Evolutionary conservation across 2,888 invertebrate species (phyloP).

Genomic region (Bedellia somnulentella): DNA sequence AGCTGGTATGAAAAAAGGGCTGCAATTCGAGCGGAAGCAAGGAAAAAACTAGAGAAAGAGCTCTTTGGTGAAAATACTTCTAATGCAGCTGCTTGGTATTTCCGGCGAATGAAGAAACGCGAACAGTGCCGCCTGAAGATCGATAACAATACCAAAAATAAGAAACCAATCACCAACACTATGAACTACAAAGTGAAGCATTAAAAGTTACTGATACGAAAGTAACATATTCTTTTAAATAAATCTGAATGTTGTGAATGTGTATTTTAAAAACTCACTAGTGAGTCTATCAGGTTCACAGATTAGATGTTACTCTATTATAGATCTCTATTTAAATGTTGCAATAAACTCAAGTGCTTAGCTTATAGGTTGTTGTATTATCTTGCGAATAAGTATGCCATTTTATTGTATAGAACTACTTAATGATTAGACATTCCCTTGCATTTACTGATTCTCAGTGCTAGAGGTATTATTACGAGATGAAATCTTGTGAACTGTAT

Average conservation of each 20-base stretch:
- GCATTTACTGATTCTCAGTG: too few relatives aligned
- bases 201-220: slow-evolving; percentile 13
- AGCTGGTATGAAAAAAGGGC: slow-evolving; percentile 42
- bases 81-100: slow-evolving; percentile 47
- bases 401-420: too few relatives aligned
- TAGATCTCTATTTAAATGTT: too few relatives aligned
- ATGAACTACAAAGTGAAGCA: slow-evolving; percentile 42
- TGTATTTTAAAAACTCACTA: slow-evolving; percentile 4
- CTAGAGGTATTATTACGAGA: too few relatives aligned
- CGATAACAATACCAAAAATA: slow-evolving; percentile 29
- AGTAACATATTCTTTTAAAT: not conserved
- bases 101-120: slow-evolving; percentile 43
- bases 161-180: slow-evolving; percentile 27
- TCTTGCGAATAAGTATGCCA: too few relatives aligned
- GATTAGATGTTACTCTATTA: too few relatives aligned
- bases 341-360: too few relatives aligned
- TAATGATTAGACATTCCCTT: too few relatives aligned
- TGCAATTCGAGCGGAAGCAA: slow-evolving; percentile 29
- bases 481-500: too few relatives aligned
- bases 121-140: slow-evolving; percentile 43
- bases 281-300: too few relatives aligned
- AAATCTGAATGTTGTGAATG: not conserved
- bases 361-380: too few relatives aligned
- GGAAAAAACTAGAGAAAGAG: slow-evolving; percentile 34
- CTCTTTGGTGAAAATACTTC: slow-evolving; percentile 28